A percentile compares a stretch with the other conserved stretches of the same genome.
phyloP scores from a whole-genome alignment of 2,797 vertebrate genomes.

The Calcarius lapponicus region DNA sequence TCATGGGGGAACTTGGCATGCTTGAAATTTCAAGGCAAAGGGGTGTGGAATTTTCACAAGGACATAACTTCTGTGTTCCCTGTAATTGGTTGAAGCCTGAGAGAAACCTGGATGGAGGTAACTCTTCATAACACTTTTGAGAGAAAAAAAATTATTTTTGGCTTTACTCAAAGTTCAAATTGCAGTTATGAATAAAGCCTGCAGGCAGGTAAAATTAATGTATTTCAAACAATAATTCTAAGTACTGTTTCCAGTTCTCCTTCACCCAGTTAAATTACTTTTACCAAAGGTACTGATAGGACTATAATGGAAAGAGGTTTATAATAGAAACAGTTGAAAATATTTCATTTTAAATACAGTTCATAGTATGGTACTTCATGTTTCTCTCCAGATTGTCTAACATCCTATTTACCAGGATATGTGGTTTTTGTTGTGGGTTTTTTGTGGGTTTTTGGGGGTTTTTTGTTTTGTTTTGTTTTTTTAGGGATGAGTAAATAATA shows the following conservation, averaged over 20 bases:
- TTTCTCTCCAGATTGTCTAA: not conserved
- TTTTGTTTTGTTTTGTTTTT: not conserved
- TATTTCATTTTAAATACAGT: not conserved
- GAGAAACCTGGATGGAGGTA: not conserved
- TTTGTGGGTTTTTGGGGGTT: not conserved
- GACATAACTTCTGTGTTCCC: not conserved
- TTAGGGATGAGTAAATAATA: not conserved
- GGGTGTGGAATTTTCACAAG: not conserved
- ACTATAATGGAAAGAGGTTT: not conserved
- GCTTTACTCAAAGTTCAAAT: not conserved
- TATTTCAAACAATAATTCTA: conserved; percentile 48
- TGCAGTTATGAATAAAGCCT: not conserved
- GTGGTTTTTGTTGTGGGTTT: not conserved
- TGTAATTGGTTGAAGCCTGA: not conserved
- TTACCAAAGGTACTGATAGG: conserved; percentile 12
- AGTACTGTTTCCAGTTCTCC: conserved; percentile 42
- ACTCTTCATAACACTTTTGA: not conserved
- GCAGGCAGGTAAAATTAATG: conserved; percentile 31
- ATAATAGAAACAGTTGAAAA: not conserved
- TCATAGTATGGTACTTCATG: not conserved
- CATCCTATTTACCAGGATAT: not conserved
- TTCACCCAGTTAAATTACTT: conserved; percentile 54
- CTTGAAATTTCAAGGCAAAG: not conserved
- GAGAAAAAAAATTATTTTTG: not conserved
- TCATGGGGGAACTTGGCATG: not conserved